These are phyloP conservation scores for Phoenicopterus ruber DNA, from an alignment of 2,113 vertebrate species.

Conservation along the genomic window DNA sequence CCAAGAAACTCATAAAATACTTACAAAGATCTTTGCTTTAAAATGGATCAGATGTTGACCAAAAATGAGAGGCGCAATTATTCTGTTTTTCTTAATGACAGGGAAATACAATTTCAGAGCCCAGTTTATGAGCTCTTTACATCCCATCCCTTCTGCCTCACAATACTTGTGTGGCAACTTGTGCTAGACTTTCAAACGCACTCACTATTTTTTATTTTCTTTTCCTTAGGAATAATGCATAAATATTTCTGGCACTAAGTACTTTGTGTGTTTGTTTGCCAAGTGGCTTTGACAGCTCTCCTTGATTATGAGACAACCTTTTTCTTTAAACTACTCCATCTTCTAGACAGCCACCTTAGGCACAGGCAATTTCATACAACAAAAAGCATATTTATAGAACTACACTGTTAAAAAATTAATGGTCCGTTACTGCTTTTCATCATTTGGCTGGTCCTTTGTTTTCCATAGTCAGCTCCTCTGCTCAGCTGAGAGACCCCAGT, in stretches of 20 bases:
- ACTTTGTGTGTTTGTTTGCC: background rate
- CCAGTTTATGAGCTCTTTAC: background rate
- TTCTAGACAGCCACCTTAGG: background rate
- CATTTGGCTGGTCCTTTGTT: background rate
- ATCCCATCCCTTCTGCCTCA: background rate
- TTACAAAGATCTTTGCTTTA: background rate
- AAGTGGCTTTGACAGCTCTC: slow-evolving; percentile 14
- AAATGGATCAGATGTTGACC: rapidly evolving
- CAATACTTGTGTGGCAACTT: background rate
- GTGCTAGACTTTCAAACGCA: background rate
- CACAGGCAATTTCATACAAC: background rate
- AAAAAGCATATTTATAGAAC: background rate
- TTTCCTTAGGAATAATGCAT: background rate
- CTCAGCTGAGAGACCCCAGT: background rate
- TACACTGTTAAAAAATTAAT: background rate
- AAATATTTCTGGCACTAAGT: slow-evolving; percentile 4
- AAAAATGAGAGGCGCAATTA: background rate
- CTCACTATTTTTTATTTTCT: background rate
- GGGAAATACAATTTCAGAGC: background rate
- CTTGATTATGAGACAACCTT: slow-evolving; percentile 1
- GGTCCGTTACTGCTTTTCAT: background rate
- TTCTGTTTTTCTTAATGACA: background rate
- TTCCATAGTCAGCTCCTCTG: background rate
- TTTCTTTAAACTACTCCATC: slow-evolving; percentile 22
- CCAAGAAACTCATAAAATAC: background rate